A percentile compares a stretch with the other conserved stretches of the same genome.
phyloP scores from a whole-genome alignment of 2,113 vertebrate species.

The Centropristis striata region DNA sequence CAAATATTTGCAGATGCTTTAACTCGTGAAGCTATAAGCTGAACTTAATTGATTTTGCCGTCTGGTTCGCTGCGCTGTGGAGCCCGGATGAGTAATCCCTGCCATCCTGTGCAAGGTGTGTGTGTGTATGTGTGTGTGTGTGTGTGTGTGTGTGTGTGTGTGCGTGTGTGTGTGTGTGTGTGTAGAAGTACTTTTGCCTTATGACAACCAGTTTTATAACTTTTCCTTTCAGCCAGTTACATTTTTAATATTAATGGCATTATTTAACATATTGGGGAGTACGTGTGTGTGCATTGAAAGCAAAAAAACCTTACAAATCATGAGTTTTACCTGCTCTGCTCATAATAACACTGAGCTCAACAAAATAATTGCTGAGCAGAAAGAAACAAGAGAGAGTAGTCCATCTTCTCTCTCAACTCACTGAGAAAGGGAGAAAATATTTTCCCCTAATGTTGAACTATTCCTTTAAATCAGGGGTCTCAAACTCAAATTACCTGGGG shows the following conservation, averaged over 20 bases:
- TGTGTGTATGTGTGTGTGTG: conserved; percentile 6
- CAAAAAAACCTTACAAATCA: no score
- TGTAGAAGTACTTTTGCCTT: not conserved
- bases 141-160: conserved; percentile 24
- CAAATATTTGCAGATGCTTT: conserved; percentile 68
- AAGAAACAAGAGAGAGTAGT: no score
- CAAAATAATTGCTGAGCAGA: not conserved
- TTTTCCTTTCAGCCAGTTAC: not conserved
- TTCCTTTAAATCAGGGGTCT: no score
- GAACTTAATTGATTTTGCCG: conserved; percentile 69
- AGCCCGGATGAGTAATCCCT: conserved; percentile 41
- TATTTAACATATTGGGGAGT: not conserved
- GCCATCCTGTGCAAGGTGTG: conserved; percentile 38
- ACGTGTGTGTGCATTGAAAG: not conserved
- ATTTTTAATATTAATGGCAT: not conserved
- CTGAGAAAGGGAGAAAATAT: no score
- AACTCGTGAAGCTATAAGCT: conserved; percentile 58
- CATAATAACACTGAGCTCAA: not conserved
- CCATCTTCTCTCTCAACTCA: no score
- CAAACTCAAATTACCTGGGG: no score
- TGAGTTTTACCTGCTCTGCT: no score
- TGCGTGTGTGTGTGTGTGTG: not conserved
- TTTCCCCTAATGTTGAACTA: no score
- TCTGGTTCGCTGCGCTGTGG: conserved; percentile 27
- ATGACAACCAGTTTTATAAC: not conserved